Evolutionary conservation across 2,888 invertebrate genomes (phyloP), one percentile per base, ranked within the genome.

Genomic region (Eristalinus aeneus): DNA sequence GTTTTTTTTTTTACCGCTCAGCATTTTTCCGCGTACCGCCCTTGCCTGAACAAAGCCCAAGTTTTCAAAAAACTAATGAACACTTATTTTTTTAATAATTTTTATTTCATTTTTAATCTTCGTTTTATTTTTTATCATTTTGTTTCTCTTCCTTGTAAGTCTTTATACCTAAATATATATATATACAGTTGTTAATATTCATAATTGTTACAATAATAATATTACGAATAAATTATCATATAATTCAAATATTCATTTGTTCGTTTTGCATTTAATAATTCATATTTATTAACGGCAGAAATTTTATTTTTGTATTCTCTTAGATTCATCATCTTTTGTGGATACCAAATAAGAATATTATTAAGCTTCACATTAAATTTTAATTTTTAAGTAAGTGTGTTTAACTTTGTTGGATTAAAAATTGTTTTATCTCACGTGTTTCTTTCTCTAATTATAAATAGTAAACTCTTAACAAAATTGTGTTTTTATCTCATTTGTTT

Each of bases 111-210:
- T 56, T 56, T 56, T 12, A 56, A 56, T 56, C 56, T 56, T 20
- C 20, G 2, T 20, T 54, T 54, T 20, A 11, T 56, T 22, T 56
- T 22, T 56, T 23, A 3, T 56, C 11, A 23, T 22, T 20, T 56
- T 46, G 5, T 23, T 56, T 56, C 23, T 23, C 23, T 56, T 56
- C 12, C 56, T 23, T 23, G 23, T 56, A 56, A 23, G 56, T 56
- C 56, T 56, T 56, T 56, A 22, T 56, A 56, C 22, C 56, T 56
- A 23, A 56, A 56, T 56, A 56, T 56, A 56, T 56, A 23, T n/a
- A 27, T 27, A 27, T 56, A 56, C 56, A 56, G 12, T 23, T 46
- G 23, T 23, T 56, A 23, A 23, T 56, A 56, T 23, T 56, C 22
- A 23, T 56, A 56, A 56, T 56, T 56, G 22, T 5, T 56, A 23